Percentiles rank a stretch among this genome's conserved stretches.
Evolutionary conservation across 2,113 vertebrate species (phyloP).

Genomic region (Ursus arctos): DNA sequence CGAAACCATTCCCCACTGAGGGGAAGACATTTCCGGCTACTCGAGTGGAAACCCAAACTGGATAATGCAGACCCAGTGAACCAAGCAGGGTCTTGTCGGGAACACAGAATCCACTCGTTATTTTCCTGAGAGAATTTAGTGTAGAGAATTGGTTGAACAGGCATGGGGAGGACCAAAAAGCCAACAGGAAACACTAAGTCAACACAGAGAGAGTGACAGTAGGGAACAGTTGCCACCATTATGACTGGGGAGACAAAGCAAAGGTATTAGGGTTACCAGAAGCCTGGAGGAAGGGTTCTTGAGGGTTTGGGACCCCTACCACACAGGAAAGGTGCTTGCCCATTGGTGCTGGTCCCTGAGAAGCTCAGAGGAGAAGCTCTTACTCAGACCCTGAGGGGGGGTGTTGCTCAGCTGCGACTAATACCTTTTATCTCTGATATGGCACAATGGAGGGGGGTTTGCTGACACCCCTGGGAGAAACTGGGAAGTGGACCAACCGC

Average conservation of each 20-base stretch:
- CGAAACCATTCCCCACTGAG: neutral
- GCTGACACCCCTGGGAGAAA: neutral
- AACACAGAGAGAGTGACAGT: neutral
- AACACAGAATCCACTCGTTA: neutral
- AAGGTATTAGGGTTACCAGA: neutral
- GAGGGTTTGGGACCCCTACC: neutral
- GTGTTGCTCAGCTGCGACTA: neutral
- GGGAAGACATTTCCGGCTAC: neutral
- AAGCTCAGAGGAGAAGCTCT: neutral
- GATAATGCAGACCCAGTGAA: neutral
- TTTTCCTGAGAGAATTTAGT: conserved; percentile 5
- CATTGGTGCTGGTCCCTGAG: neutral
- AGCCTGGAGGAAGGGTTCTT: neutral
- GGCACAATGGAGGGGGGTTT: neutral
- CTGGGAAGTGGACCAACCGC: neutral
- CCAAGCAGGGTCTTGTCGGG: neutral
- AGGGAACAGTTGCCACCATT: neutral
- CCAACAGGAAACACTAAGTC: neutral
- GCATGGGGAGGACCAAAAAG: neutral
- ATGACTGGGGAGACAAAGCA: neutral
- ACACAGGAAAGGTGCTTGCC: neutral
- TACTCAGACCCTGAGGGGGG: neutral
- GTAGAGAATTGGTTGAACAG: neutral
- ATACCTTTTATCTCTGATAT: neutral
- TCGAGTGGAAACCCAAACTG: neutral